Evolutionary conservation across 2,797 vertebrate species (phyloP).

Genomic region (Chloroceryle amazona): DNA sequence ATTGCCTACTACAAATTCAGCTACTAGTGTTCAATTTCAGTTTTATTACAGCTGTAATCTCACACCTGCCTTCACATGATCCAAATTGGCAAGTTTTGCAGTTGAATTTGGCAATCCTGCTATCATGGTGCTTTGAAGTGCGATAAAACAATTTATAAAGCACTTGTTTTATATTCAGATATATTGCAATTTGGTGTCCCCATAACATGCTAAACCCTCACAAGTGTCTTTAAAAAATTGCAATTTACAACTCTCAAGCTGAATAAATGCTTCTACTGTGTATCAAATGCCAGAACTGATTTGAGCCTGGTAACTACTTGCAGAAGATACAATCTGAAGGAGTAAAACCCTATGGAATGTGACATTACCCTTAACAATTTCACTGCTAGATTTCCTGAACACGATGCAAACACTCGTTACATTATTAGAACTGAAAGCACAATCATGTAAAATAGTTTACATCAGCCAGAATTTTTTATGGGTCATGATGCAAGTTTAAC

Average conservation of each 20-base stretch:
- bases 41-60: slow-evolving; percentile 72
- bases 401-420: not conserved
- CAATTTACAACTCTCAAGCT: slow-evolving; percentile 8
- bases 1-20: slow-evolving; percentile 65
- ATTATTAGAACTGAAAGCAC: not conserved
- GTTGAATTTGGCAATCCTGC: slow-evolving; percentile 50
- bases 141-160: slow-evolving; percentile 69
- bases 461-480: not conserved
- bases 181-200: slow-evolving; percentile 53
- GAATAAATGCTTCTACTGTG: slow-evolving; percentile 37
- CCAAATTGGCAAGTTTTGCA: slow-evolving; percentile 66
- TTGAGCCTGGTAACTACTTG: not conserved
- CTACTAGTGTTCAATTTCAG: slow-evolving; percentile 58
- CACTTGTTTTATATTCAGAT: slow-evolving; percentile 69
- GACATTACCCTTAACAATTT: not conserved
- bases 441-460: not conserved
- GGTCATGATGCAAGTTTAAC: not conserved
- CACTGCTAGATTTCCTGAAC: not conserved
- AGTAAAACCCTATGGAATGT: slow-evolving; percentile 33
- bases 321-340: slow-evolving; percentile 50
- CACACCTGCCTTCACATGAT: slow-evolving; percentile 63
- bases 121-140: slow-evolving; percentile 30
- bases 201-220: slow-evolving; percentile 47
- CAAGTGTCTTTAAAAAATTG: slow-evolving; percentile 26
- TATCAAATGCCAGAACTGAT: slow-evolving; percentile 24